Base-by-base conservation (phyloP, 2,888 invertebrate species). In the Troilus luridus region DNA sequence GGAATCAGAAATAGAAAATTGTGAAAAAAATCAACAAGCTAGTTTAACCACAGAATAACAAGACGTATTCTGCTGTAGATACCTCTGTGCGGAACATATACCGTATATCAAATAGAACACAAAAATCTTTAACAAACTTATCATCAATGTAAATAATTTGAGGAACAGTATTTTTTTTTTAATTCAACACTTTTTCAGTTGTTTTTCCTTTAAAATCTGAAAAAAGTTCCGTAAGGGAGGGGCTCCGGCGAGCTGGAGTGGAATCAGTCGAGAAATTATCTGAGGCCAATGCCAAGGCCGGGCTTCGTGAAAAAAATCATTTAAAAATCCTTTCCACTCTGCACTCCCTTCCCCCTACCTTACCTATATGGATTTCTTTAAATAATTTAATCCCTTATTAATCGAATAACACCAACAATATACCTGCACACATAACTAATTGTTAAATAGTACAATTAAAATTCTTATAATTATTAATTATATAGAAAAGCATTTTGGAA, bases 401-500 rank as follows among this genome's bases (percentile, higher is more conserved):
- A 88, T 91, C 88, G 64, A 91, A 89, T 90, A 92, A 92, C 92
- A 92, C 92, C 92, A 92, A 92, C 91, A 92, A 92, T 90, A 92
- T 90, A 92, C 92, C 92, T 92, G 92, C 92, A 92, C 92, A 92
- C 92, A 92, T 92, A 92, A 92, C 92, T 92, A 92, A 92, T 90
- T 90, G 90, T 90, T 92, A 92, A 92, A 92, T 92, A 92, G 92
- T 92, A 92, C 92, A 92, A 92, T 92, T 92, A 92, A 92, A 92
- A 92, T 91, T 91, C 92, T 92, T 92, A 91, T 91, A 91, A 92
- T 92, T 72, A 91, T 92, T 92, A 92, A 92, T 92, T 92, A 93
- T 94, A 94, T 93, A 94, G 92, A 94, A 94, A 94, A 94, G 94
- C 94, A 93, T 93, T 93, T 93, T 93, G 93, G 94, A 94, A 94